Percentiles rank a stretch among this genome's conserved stretches.
These are phyloP conservation scores for Gortyna flavago DNA, from an alignment of 2,888 invertebrate species.

Conservation along the genomic window DNA sequence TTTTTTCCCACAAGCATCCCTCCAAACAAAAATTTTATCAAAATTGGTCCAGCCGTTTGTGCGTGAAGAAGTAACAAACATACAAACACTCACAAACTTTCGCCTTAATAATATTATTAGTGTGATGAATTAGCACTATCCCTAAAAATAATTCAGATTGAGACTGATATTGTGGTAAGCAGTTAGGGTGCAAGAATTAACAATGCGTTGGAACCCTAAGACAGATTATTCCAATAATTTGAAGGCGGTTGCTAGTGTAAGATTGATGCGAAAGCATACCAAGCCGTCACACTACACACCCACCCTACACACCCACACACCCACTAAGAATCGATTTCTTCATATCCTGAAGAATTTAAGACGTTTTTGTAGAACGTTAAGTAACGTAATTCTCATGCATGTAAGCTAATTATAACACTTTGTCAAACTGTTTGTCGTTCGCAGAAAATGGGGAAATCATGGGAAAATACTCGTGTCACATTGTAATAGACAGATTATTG, in stretches of 20 bases:
- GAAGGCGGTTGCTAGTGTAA: not conserved
- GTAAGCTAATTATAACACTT: slow-evolving; percentile 59
- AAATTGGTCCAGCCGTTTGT: too few species aligned
- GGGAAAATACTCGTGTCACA: slow-evolving; percentile 47
- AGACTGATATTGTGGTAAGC: too few species aligned
- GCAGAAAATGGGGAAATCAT: slow-evolving; percentile 63
- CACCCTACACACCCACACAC: too few species aligned
- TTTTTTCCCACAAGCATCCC: not conserved
- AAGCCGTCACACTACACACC: not conserved
- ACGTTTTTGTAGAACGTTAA: slow-evolving; percentile 50
- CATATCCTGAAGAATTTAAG: slow-evolving; percentile 43
- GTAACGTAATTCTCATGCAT: slow-evolving; percentile 58
- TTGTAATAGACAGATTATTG: slow-evolving; percentile 39
- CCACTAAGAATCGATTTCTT: slow-evolving; percentile 22
- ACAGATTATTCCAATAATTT: not conserved
- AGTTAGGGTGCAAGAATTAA: not conserved
- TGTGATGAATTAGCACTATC: too few species aligned
- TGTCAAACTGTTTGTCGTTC: slow-evolving; percentile 60
- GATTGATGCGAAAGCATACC: slow-evolving; percentile 4
- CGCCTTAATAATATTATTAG: too few species aligned
- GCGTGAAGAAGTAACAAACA: too few species aligned
- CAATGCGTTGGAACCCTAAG: not conserved
- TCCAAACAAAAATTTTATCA: too few species aligned
- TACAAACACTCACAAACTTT: too few species aligned
- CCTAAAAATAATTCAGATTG: too few species aligned